A percentile compares a stretch with the other conserved stretches of the same genome.
Evolutionary conservation across 2,113 vertebrate genomes (phyloP).

Genomic region (Sakesphorus luctuosus): DNA sequence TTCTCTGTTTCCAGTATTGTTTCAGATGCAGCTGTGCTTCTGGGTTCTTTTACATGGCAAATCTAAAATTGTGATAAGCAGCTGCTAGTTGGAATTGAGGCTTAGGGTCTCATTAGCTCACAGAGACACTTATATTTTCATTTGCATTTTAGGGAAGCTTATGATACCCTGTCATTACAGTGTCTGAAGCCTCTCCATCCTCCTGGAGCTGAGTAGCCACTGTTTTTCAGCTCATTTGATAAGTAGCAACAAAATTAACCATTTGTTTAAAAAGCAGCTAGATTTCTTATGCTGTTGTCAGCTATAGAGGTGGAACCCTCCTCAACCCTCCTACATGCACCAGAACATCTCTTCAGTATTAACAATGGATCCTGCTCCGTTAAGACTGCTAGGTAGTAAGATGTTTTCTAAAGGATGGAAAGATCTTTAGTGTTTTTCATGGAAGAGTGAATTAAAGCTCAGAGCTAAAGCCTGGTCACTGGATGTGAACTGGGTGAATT

Average conservation of each 20-base stretch:
- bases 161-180: neutral
- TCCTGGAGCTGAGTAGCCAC: neutral
- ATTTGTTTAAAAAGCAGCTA: neutral
- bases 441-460: neutral
- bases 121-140: neutral
- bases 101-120: neutral
- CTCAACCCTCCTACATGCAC: neutral
- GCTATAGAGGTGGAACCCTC: neutral
- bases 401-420: neutral
- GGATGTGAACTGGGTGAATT: neutral
- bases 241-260: neutral
- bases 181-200: neutral
- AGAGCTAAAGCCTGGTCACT: neutral
- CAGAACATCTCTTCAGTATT: neutral
- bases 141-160: neutral
- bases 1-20: neutral
- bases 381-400: neutral
- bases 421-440: neutral
- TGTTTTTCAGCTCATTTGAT: neutral
- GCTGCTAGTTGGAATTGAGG: neutral
- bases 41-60: neutral
- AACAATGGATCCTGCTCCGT: neutral
- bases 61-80: neutral
- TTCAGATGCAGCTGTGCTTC: neutral
- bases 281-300: neutral